These are phyloP conservation scores for Heliopora coerulea DNA, from an alignment of 92 coral and sea anemone genomes.

Conservation along the genomic window DNA sequence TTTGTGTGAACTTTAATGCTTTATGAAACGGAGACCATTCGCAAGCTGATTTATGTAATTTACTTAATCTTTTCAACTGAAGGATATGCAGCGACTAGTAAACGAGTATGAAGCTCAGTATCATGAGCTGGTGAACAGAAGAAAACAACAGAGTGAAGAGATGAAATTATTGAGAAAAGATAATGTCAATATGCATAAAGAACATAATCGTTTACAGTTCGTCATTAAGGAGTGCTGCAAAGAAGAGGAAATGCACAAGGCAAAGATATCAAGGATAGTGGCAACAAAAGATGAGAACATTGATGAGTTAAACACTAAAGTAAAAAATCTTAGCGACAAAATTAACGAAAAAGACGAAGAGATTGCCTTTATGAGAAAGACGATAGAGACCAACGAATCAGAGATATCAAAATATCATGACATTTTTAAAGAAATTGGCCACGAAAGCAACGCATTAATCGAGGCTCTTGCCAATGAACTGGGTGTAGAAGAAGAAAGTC, in stretches of 20 bases:
- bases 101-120: conserved; percentile 12
- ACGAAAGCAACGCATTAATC: conserved; percentile 12
- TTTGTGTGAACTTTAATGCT: too few species aligned
- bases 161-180: conserved; percentile 23
- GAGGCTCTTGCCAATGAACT: conserved; percentile 22
- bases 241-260: conserved; percentile 12
- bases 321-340: neutral
- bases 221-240: conserved; percentile 19
- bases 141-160: conserved; percentile 6
- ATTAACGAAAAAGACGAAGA: conserved; percentile 6
- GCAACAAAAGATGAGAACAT: conserved; percentile 1
- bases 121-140: conserved; percentile 9
- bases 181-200: conserved; percentile 29
- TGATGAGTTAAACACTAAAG: neutral
- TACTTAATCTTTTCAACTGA: too few species aligned
- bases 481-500: conserved; percentile 11
- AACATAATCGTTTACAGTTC: conserved; percentile 26
- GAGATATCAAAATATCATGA: conserved; percentile 2
- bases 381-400: neutral
- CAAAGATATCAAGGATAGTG: neutral
- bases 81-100: conserved; percentile 12
- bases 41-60: too few species aligned
- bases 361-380: neutral
- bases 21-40: too few species aligned
- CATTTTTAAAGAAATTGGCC: conserved; percentile 11